Evolutionary conservation across 64 coral and sea anemone genomes (phyloP).

Genomic region (Montipora cactus): DNA sequence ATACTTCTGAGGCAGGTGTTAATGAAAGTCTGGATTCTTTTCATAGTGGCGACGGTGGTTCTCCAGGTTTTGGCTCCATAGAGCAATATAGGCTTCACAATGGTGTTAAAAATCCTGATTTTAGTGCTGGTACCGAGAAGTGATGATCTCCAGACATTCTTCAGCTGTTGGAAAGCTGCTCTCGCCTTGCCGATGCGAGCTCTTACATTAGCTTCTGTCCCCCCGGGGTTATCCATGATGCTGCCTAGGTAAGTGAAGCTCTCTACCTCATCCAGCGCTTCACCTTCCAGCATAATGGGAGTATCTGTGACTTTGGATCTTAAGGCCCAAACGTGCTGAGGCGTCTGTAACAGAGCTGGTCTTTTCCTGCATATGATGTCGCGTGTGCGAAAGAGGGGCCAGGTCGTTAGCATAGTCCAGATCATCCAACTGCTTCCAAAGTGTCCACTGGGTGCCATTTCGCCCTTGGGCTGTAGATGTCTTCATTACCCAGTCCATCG

Average conservation of each 20-base stretch:
- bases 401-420: neutral
- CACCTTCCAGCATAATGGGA: neutral
- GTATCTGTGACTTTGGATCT: neutral
- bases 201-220: conserved; percentile 19
- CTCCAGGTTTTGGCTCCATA: neutral
- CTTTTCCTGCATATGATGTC: conserved; percentile 10
- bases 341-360: neutral
- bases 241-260: conserved; percentile 22
- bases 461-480: neutral
- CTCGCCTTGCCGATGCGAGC: neutral
- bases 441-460: conserved; percentile 10
- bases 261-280: conserved; percentile 6
- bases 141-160: conserved; percentile 20
- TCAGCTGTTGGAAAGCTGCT: neutral
- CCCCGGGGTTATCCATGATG: conserved; percentile 9
- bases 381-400: neutral
- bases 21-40: conserved; percentile 45
- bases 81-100: neutral
- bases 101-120: neutral
- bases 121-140: conserved; percentile 1
- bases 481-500: neutral
- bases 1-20: conserved; percentile 13
- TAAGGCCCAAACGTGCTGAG: conserved; percentile 15
- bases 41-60: neutral
- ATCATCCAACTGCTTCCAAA: neutral